Base-by-base conservation (phyloP, 2,888 invertebrate species). In the Trissolcus brochymenae region DNA sequence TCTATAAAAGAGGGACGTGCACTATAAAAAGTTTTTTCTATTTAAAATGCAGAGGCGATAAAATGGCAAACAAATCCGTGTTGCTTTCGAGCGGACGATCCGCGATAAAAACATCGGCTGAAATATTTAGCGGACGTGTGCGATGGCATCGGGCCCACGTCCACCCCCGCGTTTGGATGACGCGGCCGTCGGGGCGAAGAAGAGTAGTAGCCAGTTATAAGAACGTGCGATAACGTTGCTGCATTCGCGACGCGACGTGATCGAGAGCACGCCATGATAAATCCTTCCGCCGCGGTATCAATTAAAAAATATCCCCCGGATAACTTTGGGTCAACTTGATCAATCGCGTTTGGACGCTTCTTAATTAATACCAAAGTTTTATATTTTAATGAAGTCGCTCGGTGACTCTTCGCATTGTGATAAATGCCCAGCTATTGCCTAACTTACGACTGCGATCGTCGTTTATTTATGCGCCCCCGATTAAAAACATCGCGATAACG, bases 151-250 rank as follows among this genome's bases (percentile, higher is more conserved):
- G 43, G 41, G 60, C 53, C n/a, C 16, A 40, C 21, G 16, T 53
- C 74, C 81, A 80, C 81, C 82, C 81, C 81, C 80, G 80, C 81
- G 84, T 84, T n/a, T 78, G 83, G 82, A 81, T 74, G 82, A 79
- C 61, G 61, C 84, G 80, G n/a, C n/a, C 81, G 84, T 81, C 81
- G 83, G 81, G 81, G 76, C 80, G 80, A 82, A 81, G 17, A 61
- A 68, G 65, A 74, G 71, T 74, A 73, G 75, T 54, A 57, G 57
- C 40, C 56, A 53, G 66, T 64, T 73, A 82, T 81, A 70, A 79
- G 81, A 80, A 72, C 80, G 80, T 76, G 79, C 82, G 84, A 84
- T 84, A 84, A 84, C 82, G 81, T 80, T 82, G 80, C 82, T 84
- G 82, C 82, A 55, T 35, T 68, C 54, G 50, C 51, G 51, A 66